Evolutionary conservation across 2,888 invertebrate genomes (phyloP), one percentile per base, ranked within the genome.

Genomic region (Bedellia somnulentella): DNA sequence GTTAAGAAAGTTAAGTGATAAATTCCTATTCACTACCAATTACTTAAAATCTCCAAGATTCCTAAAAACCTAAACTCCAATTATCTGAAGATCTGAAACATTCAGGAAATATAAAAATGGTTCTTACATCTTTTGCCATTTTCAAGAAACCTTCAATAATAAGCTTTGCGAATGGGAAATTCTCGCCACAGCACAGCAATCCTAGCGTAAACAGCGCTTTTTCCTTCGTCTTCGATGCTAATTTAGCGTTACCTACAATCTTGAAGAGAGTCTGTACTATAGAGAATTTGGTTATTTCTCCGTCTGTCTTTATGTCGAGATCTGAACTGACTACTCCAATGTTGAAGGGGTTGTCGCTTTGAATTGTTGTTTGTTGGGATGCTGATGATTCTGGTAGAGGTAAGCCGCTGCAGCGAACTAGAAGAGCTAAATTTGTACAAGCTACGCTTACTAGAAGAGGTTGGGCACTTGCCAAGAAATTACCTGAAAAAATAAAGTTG

Each of bases 111-210:
- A n/a, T n/a, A 9, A 10, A 15, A 23, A 29, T 10, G 9, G 13
- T 6, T 66, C 71, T 68, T 51, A 86, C 89, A 57, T 88, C 85
- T 64, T 87, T 89, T 27, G 88, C 85, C 49, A 87, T 82, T 35
- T 85, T 80, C 35, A 93, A 61, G 42, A 94, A 84, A 34, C 86
- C 86, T 39, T 86, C 80, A 10, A 91, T 79, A 37, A 90, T 83
- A 34, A 83, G 79, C 46, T 82, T 80, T 0, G 86, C 81, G 41
- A 87, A 85, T 14, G 86, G 82, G 43, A 89, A 82, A 31, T 80
- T 70, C 54, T 93, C 93, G 0, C 93, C 93, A 29, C 93, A 83
- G 46, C 92, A 92, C 40, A 94, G 56, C 42, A 86, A 75, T 0
- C 93, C 93, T 21, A 91, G 60, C 31, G 90, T 83, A 41, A 80